phyloP scores from a whole-genome alignment of 2,113 vertebrate genomes.

The Oenanthe melanoleuca region DNA sequence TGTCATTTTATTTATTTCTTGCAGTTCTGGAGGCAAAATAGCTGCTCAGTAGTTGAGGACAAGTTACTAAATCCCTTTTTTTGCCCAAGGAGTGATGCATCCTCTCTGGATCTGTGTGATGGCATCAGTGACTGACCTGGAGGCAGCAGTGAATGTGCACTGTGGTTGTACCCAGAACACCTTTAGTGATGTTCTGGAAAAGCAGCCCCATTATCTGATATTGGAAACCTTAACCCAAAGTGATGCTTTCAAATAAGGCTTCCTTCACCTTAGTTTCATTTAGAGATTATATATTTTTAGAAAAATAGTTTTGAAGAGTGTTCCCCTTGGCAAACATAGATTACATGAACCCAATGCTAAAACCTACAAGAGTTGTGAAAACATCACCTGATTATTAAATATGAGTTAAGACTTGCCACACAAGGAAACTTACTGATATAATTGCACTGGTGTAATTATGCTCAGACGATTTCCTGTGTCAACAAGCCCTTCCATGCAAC shows the following conservation, averaged over 20 bases:
- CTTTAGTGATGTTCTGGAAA: accelerated
- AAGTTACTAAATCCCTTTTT: neutral
- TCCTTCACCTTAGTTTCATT: neutral
- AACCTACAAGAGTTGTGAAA: slow-evolving; percentile 5
- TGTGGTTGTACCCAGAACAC: neutral
- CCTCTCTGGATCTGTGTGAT: neutral
- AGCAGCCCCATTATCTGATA: neutral
- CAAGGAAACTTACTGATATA: slow-evolving; percentile 10
- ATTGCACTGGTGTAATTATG: slow-evolving; percentile 21
- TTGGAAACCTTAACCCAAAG: neutral
- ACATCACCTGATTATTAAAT: slow-evolving; percentile 21
- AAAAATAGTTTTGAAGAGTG: neutral
- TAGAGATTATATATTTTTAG: neutral
- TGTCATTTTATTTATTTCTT: neutral
- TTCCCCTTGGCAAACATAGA: accelerated
- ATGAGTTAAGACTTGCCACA: slow-evolving; percentile 21
- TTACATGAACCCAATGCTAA: neutral
- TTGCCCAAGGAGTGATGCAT: accelerated
- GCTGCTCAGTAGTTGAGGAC: neutral
- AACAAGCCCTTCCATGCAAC: slow-evolving; percentile 37
- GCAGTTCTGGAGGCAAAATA: neutral
- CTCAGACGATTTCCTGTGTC: neutral
- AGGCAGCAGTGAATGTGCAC: neutral
- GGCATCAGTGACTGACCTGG: neutral
- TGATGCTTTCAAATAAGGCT: neutral